These are phyloP conservation scores for Andrena minutula DNA, from an alignment of 2,888 invertebrate genomes.

Conservation along the genomic window DNA sequence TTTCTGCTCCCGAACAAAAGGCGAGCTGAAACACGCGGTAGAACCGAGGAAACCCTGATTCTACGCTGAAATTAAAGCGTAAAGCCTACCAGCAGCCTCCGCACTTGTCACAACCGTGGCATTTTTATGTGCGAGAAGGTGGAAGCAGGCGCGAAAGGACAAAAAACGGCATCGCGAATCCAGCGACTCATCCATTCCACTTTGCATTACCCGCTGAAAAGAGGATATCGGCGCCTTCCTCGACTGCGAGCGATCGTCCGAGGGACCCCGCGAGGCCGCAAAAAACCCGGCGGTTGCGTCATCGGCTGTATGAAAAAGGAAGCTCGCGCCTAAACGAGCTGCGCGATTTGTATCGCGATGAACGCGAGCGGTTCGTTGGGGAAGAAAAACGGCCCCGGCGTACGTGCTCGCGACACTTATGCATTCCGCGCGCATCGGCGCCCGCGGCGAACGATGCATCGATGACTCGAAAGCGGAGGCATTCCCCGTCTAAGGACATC, in stretches of 20 bases:
- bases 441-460: constrained; percentile 73
- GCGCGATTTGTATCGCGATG: constrained; percentile 1
- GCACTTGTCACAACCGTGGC: too few species aligned
- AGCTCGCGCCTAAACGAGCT: not conserved
- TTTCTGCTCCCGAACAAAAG: not conserved
- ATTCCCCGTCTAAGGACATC: constrained; percentile 27
- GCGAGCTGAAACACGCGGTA: too few species aligned
- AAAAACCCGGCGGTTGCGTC: constrained; percentile 6
- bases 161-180: not conserved
- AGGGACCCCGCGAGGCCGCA: not conserved
- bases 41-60: too few species aligned
- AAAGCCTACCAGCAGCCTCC: too few species aligned
- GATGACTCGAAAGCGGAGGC: constrained; percentile 62
- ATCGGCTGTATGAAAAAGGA: constrained; percentile 1
- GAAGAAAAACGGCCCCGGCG: not conserved
- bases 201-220: not conserved
- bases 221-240: constrained; percentile 1
- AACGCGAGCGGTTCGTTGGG: not conserved
- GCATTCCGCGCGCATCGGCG: constrained; percentile 21
- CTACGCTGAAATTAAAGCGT: too few species aligned
- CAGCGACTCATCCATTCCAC: not conserved
- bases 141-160: too few species aligned
- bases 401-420: constrained; percentile 12
- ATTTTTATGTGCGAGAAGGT: not conserved
- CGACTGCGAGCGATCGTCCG: not conserved